Conservation (phyloP, 2,888 invertebrate species). For the Melinaea menophilus region DNA sequence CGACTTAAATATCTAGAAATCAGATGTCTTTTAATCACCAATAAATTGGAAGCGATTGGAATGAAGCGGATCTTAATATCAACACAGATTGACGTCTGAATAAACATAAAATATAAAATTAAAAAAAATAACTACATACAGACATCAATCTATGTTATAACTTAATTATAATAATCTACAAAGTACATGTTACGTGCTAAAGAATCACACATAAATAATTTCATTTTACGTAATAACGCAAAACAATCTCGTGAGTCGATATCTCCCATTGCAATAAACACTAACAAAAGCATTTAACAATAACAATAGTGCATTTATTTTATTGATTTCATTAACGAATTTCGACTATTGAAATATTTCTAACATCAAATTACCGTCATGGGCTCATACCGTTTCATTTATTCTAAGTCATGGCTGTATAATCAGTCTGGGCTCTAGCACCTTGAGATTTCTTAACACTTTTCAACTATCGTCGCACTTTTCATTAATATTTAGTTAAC, state of each 20-base stretch:
- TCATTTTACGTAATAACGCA: slow-evolving; percentile 60
- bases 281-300: slow-evolving; percentile 67
- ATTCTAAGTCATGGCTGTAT: slow-evolving; percentile 68
- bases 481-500: not conserved
- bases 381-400: slow-evolving; percentile 47
- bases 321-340: not conserved
- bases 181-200: slow-evolving; percentile 59
- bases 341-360: slow-evolving; percentile 2
- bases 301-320: slow-evolving; percentile 46
- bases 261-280: slow-evolving; percentile 57
- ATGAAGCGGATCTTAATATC: slow-evolving; percentile 57
- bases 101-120: slow-evolving; percentile 24
- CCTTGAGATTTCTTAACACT: slow-evolving; percentile 45
- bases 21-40: slow-evolving; percentile 11
- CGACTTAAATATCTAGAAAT: slow-evolving; percentile 5
- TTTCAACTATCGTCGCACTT: not conserved
- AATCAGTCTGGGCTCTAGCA: slow-evolving; percentile 70
- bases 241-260: slow-evolving; percentile 66
- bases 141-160: slow-evolving; percentile 43
- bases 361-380: slow-evolving; percentile 28
- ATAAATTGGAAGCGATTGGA: slow-evolving; percentile 65
- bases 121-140: slow-evolving; percentile 36
- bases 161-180: slow-evolving; percentile 50
- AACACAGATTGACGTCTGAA: slow-evolving; percentile 55
- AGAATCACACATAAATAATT: slow-evolving; percentile 77